Conservation (phyloP, 2,888 invertebrate genomes). For the Tubulanus polymorphus region DNA sequence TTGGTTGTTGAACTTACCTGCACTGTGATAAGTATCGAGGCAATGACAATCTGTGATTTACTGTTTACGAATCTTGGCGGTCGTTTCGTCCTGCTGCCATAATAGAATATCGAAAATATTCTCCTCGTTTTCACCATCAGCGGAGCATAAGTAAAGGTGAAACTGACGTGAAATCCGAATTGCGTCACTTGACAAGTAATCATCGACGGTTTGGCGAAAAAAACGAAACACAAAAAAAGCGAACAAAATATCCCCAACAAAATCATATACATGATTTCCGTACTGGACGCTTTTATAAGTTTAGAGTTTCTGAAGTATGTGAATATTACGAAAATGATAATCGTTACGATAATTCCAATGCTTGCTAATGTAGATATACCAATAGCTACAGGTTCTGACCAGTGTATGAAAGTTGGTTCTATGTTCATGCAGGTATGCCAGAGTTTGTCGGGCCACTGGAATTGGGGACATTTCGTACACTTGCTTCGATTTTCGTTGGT, state of each 20-base stretch:
- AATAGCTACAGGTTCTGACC: background rate
- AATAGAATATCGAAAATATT: constrained; percentile 15
- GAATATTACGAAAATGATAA: background rate
- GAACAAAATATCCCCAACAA: background rate
- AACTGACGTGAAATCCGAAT: constrained; percentile 8
- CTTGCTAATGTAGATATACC: background rate
- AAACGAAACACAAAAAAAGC: background rate
- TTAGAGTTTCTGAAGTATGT: background rate
- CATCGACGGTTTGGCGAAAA: background rate
- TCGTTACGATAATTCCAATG: background rate
- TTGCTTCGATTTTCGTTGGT: constrained; percentile 15
- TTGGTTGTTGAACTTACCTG: constrained; percentile 12
- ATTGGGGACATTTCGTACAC: constrained; percentile 18
- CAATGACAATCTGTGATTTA: constrained; percentile 8
- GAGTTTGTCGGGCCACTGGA: constrained; percentile 23
- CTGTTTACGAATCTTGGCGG: constrained; percentile 7
- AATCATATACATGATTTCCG: constrained; percentile 5
- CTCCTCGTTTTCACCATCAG: constrained; percentile 15
- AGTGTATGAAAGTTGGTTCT: background rate
- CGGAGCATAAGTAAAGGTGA: constrained; percentile 13
- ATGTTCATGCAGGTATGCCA: background rate
- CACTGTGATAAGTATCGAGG: background rate
- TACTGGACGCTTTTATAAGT: constrained; percentile 7
- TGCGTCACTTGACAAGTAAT: background rate
- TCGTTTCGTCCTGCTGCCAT: constrained; percentile 8